Evolutionary conservation across 2,888 invertebrate species (phyloP).

Genomic region (Perithous albicinctus): DNA sequence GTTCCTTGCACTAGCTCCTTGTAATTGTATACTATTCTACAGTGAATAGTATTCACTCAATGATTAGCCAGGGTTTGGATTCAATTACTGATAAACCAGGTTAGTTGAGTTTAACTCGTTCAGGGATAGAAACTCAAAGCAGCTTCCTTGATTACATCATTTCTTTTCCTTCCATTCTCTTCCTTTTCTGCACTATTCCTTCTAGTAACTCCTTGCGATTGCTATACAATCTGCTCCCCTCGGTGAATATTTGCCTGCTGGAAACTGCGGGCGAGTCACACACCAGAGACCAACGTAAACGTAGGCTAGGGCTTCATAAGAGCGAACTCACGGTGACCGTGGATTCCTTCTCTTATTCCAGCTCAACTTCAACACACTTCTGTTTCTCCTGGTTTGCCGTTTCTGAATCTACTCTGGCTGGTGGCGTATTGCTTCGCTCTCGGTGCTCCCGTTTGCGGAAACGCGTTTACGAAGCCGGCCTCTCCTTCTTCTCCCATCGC

Average conservation of each 20-base stretch:
- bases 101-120: slow-evolving; percentile 5
- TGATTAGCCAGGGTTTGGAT: background rate
- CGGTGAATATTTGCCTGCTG: slow-evolving; percentile 14
- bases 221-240: background rate
- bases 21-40: too few species aligned
- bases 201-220: background rate
- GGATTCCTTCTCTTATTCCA: slow-evolving; percentile 68
- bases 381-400: slow-evolving; percentile 60
- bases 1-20: too few species aligned
- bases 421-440: slow-evolving; percentile 19
- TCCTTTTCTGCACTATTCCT: background rate
- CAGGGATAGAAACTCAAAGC: slow-evolving; percentile 4
- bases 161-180: too few species aligned
- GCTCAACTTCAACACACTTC: slow-evolving; percentile 49
- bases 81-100: slow-evolving; percentile 24
- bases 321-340: slow-evolving; percentile 42
- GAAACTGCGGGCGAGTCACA: background rate
- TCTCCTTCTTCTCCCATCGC: background rate
- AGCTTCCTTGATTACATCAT: too few species aligned
- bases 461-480: slow-evolving; percentile 44
- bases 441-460: slow-evolving; percentile 42
- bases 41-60: too few species aligned
- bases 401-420: slow-evolving; percentile 21
- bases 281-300: slow-evolving; percentile 26
- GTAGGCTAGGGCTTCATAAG: slow-evolving; percentile 49